Base-by-base conservation (phyloP, 2,888 invertebrate species). In the Uloborus plumipes region DNA sequence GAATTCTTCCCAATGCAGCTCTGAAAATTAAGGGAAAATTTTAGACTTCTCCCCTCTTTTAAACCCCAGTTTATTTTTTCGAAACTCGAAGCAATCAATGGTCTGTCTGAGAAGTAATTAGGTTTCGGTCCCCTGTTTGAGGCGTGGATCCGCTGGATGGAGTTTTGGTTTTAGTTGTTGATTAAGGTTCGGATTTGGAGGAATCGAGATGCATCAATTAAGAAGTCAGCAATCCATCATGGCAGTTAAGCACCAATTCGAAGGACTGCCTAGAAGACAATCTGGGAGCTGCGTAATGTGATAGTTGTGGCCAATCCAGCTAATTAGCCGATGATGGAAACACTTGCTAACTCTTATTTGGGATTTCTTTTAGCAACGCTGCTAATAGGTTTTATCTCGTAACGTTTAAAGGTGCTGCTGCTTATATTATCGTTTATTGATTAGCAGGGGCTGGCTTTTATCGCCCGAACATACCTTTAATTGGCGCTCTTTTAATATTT, bases 251-350 rank as follows among this genome's bases (percentile, higher is more conserved):
- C 73, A 73, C 66, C 55, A 51, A 59, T 67, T 55, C 66, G 62
- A 75, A 39, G 20, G 51, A 51, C 20, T 62, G 70, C 62, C 65
- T 47, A 49, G 51, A 55, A 61, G 72, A 79, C 67, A 73, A 73
- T 79, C 67, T 66, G 47, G 71, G 59, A 61, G 18, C 22, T 22
- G 50, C 39, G 75, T 76, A 76, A 76, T 76, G 69, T 67, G 77
- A 77, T 70, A 69, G 73, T 67, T 67, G 67, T 79, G 66, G 73
- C 70, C 69, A 74, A 80, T 80, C 64, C 61, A 39, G 67, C 64
- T 75, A 81, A 81, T 81, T 81, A 81, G 59, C 15, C 49, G 81
- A 69, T 75, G 81, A 74, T 75, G 73, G 71, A 70, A 80, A 73
- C 74, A 74, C 74, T 74, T 79, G 80, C 74, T 55, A 76, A 76